Base-by-base conservation (phyloP, 2,797 vertebrate species). In the Ctenochaetus hawaiiensis region DNA sequence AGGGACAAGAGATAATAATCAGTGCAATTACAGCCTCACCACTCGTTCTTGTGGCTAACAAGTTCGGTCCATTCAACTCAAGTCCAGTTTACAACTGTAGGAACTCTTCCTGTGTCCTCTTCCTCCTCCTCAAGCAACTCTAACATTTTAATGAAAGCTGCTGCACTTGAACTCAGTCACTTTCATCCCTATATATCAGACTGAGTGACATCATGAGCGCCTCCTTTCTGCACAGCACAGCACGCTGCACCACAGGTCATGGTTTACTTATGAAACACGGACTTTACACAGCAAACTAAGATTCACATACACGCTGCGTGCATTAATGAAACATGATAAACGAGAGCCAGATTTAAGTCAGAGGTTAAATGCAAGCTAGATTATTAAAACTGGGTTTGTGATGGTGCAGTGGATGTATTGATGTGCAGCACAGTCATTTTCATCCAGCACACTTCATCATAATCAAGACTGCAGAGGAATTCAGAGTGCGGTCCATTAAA, bases 1-100 rank as follows among this genome's bases (percentile, higher is more conserved):
- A 48, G 66, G 67, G 82, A 74, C 81, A 77, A 65, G 74, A 49
- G 71, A 82, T 72, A 67, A 85, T 89, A 81, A 87, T 90, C 84
- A 84, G 41, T 37, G 72, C 78, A 84, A 90, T 91, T 90, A 89
- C 78, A 80, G 64, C 77, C 72, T 75, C 78, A n/a, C 37, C 51
- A 30, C 72, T 86, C 37, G 6, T 67, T 77, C 67, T 67, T n/a
- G n/a, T n/a, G 70, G 62, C 60, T 67, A 67, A 76, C 56, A 72
- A 62, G 65, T 67, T 64, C 71, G 73, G 26, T 71, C 23, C 59
- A 69, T 59, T 78, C 56, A 30, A 60, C 58, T 61, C 18, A 45
- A 71, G 26, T 56, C 22, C 37, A 61, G 52, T 14, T 14, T 39
- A 54, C 74, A 41, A 41, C 39, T 41, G 39, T 12, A 41, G 39